Base-by-base conservation (phyloP, 2,113 vertebrate species). In the Holacanthus passer region DNA sequence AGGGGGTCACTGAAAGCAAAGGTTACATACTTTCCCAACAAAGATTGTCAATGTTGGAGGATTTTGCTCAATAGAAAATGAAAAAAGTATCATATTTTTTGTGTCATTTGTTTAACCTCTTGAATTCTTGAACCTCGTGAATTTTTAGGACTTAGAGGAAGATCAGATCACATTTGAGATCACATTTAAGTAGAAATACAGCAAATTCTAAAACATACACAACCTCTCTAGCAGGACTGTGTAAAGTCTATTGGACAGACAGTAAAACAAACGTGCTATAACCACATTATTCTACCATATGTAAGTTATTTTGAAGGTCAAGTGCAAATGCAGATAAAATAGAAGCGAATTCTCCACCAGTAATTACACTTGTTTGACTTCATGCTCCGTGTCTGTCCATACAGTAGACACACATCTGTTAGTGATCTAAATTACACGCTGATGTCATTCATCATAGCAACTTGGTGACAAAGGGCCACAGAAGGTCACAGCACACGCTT, bases 361-460 rank as follows among this genome's bases (percentile, higher is more conserved):
- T 59, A 62, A 71, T 67, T 63, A 32, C 27, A 73, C 65, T 78
- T 48, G 45, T 53, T 73, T 70, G 31, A 73, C 43, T 68, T 79
- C n/a, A 62, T 39, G 27, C 52, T 76, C 16, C 32, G 56, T 47
- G 31, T 66, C 48, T 48, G 47, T 72, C 68, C 47, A 4, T 67
- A 39, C 45, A 72, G 63, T 7, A 27, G 8, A 39, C 79, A 74
- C 77, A 88, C 77, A 88, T 87, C 71, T 90, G 85, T 66, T 56
- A 64, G 72, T 72, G 68, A 87, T 87, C 50, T 84, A 65, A 71
- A 72, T 77, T 67, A 65, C 84, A 73, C n/a, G 37, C 82, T 80
- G 77, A 82, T 82, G 81, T 90, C 78, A 89, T 84, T 45, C 73
- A 79, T 87, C 71, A 79, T 22, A 43, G 69, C 79, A 72, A 65